These are phyloP conservation scores for Mechanitis mazaeus DNA, from an alignment of 2,888 invertebrate species.

Conservation along the genomic window DNA sequence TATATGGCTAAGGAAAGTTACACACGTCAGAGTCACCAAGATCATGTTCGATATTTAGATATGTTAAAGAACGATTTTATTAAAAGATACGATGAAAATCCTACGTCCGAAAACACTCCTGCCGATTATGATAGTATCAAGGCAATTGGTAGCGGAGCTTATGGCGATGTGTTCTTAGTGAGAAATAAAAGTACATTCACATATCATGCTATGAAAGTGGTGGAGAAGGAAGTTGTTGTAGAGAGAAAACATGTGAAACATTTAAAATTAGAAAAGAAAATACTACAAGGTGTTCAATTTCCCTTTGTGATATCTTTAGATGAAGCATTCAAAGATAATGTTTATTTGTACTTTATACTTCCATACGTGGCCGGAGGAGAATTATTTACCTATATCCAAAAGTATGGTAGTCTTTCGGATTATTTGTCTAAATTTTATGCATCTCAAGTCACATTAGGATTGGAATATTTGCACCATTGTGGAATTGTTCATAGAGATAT, in stretches of 20 bases:
- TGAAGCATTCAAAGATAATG: slow-evolving; percentile 88
- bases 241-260: slow-evolving; percentile 92
- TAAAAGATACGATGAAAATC: slow-evolving; percentile 39
- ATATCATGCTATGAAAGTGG: slow-evolving; percentile 92
- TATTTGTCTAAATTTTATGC: slow-evolving; percentile 89
- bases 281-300: slow-evolving; percentile 88
- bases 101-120: slow-evolving; percentile 31
- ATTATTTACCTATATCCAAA: slow-evolving; percentile 85
- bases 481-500: slow-evolving; percentile 92
- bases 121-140: slow-evolving; percentile 84
- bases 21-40: slow-evolving; percentile 50
- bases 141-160: slow-evolving; percentile 91
- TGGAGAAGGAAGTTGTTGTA: slow-evolving; percentile 90
- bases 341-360: slow-evolving; percentile 88
- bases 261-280: slow-evolving; percentile 90
- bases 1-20: slow-evolving; percentile 50
- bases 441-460: slow-evolving; percentile 89
- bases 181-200: slow-evolving; percentile 78
- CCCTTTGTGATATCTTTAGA: slow-evolving; percentile 90
- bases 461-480: slow-evolving; percentile 94
- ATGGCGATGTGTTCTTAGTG: slow-evolving; percentile 89
- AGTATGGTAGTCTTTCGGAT: slow-evolving; percentile 81
- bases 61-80: slow-evolving; percentile 56
- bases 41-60: slow-evolving; percentile 54
- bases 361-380: slow-evolving; percentile 91